Base-by-base conservation (phyloP, 1,140 invertebrate genomes). In the Neomicropteryx cornuta region DNA sequence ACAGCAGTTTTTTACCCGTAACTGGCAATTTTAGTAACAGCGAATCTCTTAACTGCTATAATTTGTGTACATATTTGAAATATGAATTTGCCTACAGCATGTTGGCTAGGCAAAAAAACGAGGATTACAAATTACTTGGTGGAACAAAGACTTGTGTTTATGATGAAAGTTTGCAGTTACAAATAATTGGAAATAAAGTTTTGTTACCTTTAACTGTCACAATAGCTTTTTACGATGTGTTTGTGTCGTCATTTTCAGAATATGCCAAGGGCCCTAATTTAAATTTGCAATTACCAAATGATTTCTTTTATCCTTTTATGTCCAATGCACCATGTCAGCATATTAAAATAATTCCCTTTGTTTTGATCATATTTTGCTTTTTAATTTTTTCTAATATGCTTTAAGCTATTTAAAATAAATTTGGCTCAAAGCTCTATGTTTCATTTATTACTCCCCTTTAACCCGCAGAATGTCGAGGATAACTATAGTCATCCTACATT, bases 241-340 rank as follows among this genome's bases (percentile, higher is more conserved):
- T 73, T 0, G 56, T 50, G 13, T 59, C 67, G 6, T 63, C 71
- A 1, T 56, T 60, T 14, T 65, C 62, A 28, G 59, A 67, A 33
- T 73, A 73, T 47, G 73, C 71, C 16, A 66, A 71, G 38, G 68
- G 71, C 17, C 76, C 78, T 22, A 68, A 72, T 31, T 63, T 79
- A 38, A 68, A 76, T 39, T 62, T 79, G 23, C 70, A 69, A 50
- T 58, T 82, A 8, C 79, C 79, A 2, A 62, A 70, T 36, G 78
- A 82, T 51, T 83, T 82, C 52, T 82, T 81, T 52, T 81, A 82
- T 55, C 80, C 80, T 19, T 81, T 83, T 51, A 38, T 52, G 14
- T 42, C 49, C 14, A 43, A 41, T 21, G 13, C 16, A n/a, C 6
- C n/a, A 27, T n/a, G n/a, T 27, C n/a, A 8, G n/a, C n/a, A n/a